Percentiles rank a stretch among this genome's conserved stretches.
Conservation (phyloP, 1,140 invertebrate genomes). For the Potamilus streckersoni region DNA sequence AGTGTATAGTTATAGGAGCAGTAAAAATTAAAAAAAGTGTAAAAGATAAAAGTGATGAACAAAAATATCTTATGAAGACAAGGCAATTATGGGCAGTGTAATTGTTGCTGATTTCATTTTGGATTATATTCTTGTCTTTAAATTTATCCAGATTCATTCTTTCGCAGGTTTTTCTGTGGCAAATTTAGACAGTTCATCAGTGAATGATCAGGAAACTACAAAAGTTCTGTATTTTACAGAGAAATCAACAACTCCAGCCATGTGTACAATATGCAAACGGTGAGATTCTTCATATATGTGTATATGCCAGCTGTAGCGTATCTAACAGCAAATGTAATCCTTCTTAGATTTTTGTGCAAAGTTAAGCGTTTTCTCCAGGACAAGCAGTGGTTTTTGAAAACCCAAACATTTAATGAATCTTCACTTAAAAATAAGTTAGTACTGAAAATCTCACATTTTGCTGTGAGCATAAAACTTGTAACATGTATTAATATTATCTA, state of each 20-base stretch:
- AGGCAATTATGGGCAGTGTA: background rate
- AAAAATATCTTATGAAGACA: too few relatives aligned
- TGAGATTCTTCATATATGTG: conserved; percentile 32
- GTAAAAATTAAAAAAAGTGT: too few relatives aligned
- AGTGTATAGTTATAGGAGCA: too few relatives aligned
- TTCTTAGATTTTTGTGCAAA: background rate
- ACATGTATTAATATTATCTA: too few relatives aligned
- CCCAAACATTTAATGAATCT: too few relatives aligned
- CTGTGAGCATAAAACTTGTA: too few relatives aligned
- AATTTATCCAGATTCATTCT: background rate
- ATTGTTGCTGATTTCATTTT: background rate
- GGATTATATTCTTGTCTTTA: background rate
- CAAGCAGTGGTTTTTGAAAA: too few relatives aligned
- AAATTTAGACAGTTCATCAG: conserved; percentile 42
- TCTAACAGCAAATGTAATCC: too few relatives aligned
- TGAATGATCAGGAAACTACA: conserved; percentile 48
- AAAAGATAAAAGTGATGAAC: too few relatives aligned
- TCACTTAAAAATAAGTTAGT: too few relatives aligned
- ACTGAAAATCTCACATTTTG: too few relatives aligned
- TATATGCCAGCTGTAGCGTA: conserved; percentile 7
- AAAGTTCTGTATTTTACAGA: conserved; percentile 72
- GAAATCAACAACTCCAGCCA: conserved; percentile 68
- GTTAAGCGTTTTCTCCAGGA: background rate
- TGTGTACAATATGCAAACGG: conserved; percentile 69
- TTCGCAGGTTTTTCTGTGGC: conserved; percentile 41